phyloP scores from a whole-genome alignment of 1,140 invertebrate species.

The Plectrocnemia conspersa region DNA sequence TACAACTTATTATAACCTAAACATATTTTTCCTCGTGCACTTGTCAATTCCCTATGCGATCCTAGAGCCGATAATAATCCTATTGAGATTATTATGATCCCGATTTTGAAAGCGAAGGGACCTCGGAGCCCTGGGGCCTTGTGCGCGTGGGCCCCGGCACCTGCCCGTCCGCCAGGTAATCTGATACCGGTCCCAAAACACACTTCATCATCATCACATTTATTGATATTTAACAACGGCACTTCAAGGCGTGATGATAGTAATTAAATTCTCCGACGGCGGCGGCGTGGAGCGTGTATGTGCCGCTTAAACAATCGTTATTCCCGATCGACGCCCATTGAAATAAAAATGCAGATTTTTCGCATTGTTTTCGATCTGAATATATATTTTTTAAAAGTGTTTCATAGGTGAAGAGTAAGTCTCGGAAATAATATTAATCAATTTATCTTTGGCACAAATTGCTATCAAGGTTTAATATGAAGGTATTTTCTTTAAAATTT shows the following conservation, averaged over 20 bases:
- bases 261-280: too few species aligned
- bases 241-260: slow-evolving; percentile 8
- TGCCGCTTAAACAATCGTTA: too few species aligned
- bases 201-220: slow-evolving; percentile 20
- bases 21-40: too few species aligned
- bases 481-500: too few species aligned
- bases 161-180: slow-evolving; percentile 10
- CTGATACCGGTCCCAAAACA: slow-evolving; percentile 17
- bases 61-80: slow-evolving; percentile 22
- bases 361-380: not conserved
- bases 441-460: not conserved
- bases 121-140: slow-evolving; percentile 3
- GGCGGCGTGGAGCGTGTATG: too few species aligned
- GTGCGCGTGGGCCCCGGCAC: slow-evolving; percentile 5
- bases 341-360: not conserved
- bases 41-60: too few species aligned
- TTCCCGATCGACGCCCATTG: not conserved
- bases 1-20: too few species aligned
- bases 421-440: not conserved
- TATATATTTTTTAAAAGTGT: not conserved
- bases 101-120: not conserved
- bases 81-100: slow-evolving; percentile 27
- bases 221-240: slow-evolving; percentile 17
- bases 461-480: too few species aligned
- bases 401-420: too few species aligned